Percentiles rank a stretch among this genome's conserved stretches.
Evolutionary conservation across 2,888 invertebrate species (phyloP).

Genomic region (Stenolophus ochropezus): DNA sequence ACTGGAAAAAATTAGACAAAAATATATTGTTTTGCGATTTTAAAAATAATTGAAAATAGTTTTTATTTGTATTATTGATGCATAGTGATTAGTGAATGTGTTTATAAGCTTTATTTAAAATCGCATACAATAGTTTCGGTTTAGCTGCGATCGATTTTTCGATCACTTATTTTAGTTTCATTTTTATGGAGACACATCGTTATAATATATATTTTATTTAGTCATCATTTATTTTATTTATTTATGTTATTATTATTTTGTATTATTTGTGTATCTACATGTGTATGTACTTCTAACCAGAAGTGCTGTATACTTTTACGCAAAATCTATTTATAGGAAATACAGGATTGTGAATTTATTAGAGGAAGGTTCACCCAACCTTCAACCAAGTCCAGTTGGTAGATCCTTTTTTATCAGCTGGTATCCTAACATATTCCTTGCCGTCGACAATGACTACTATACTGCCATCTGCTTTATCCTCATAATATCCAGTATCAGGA

Average conservation of each 20-base stretch:
- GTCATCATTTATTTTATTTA: slow-evolving; percentile 26
- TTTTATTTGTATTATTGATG: slow-evolving; percentile 27
- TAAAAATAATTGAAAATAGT: slow-evolving; percentile 23
- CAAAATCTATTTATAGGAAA: slow-evolving; percentile 55
- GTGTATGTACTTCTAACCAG: slow-evolving; percentile 41
- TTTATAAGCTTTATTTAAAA: slow-evolving; percentile 44
- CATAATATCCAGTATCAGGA: slow-evolving; percentile 48
- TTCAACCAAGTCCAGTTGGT: slow-evolving; percentile 82
- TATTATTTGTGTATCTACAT: slow-evolving; percentile 45
- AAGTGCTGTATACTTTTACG: slow-evolving; percentile 36
- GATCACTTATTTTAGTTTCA: slow-evolving; percentile 53
- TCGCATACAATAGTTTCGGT: slow-evolving; percentile 29
- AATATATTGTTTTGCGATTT: slow-evolving; percentile 56
- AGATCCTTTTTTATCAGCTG: slow-evolving; percentile 78
- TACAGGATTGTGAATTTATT: slow-evolving; percentile 56
- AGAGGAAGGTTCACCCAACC: slow-evolving; percentile 73
- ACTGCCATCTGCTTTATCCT: slow-evolving; percentile 75
- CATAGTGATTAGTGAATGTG: slow-evolving; percentile 19
- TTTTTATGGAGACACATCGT: slow-evolving; percentile 69
- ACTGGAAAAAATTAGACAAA: slow-evolving; percentile 29
- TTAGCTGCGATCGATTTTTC: slow-evolving; percentile 50
- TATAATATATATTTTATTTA: slow-evolving; percentile 65
- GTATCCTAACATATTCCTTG: slow-evolving; percentile 79
- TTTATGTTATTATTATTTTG: slow-evolving; percentile 43
- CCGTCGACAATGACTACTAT: slow-evolving; percentile 79